A percentile compares a stretch with the other conserved stretches of the same genome.
These are phyloP conservation scores for Musca domestica DNA, from an alignment of 1,140 invertebrate species.

Conservation along the genomic window DNA sequence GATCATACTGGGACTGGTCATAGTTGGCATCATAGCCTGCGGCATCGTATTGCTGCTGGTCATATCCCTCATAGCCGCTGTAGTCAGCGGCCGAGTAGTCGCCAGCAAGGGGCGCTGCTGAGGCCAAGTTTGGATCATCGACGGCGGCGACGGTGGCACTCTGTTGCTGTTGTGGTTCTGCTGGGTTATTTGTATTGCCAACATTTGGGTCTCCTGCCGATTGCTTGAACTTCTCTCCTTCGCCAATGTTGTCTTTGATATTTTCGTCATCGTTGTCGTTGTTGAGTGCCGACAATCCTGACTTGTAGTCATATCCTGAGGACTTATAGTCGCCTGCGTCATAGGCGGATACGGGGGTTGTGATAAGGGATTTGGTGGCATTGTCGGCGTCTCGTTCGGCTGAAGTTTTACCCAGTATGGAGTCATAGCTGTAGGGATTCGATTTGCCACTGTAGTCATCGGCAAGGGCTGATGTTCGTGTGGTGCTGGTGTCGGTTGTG, in stretches of 20 bases:
- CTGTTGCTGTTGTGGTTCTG: not conserved
- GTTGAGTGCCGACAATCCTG: conserved; percentile 27
- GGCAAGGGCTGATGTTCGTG: conserved; percentile 27
- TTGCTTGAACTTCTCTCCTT: conserved; percentile 42
- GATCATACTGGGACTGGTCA: conserved; percentile 42
- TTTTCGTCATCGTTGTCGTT: conserved; percentile 53
- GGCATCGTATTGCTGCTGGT: conserved; percentile 50
- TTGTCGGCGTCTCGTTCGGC: conserved; percentile 27
- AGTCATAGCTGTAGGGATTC: conserved; percentile 32
- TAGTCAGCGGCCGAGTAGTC: conserved; percentile 48
- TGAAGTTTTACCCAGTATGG: conserved; percentile 26
- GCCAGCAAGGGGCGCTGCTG: conserved; percentile 30
- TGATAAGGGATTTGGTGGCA: conserved; percentile 26
- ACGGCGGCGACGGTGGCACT: not conserved
- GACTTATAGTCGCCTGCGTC: conserved; percentile 22
- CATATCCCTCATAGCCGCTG: conserved; percentile 43
- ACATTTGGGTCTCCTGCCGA: not conserved
- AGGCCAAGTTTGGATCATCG: conserved; percentile 13
- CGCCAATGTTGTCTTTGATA: conserved; percentile 52
- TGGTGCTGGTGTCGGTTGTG: conserved; percentile 39
- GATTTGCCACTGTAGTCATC: conserved; percentile 31
- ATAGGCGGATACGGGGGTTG: conserved; percentile 22
- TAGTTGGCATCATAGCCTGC: conserved; percentile 44
- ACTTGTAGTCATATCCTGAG: conserved; percentile 24
- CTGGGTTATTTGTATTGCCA: conserved; percentile 27